phyloP scores from a whole-genome alignment of 1,140 invertebrate species.

The Leptinotarsa defecta region DNA sequence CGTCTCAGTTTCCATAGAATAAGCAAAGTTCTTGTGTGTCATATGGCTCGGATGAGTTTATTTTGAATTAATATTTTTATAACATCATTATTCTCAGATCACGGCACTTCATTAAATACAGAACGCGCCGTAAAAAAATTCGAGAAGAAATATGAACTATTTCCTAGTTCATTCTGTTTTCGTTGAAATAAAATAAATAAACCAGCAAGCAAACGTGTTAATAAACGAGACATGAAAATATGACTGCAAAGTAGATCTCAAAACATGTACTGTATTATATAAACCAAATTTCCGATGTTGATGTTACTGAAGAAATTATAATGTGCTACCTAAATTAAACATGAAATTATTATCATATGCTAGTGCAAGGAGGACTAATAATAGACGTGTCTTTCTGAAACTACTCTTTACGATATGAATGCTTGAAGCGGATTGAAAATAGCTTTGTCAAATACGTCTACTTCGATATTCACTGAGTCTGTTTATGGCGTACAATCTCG shows the following conservation, averaged over 20 bases:
- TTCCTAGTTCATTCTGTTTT: constrained; percentile 35
- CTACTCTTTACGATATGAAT: not conserved
- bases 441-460: no score
- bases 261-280: constrained; percentile 37
- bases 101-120: constrained; percentile 12
- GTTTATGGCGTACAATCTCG: no score
- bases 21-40: constrained; percentile 37
- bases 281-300: constrained; percentile 44
- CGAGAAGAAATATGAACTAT: constrained; percentile 28
- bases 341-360: constrained; percentile 26
- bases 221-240: constrained; percentile 38
- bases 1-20: constrained; percentile 32
- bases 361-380: not conserved
- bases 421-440: no score
- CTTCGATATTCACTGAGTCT: no score
- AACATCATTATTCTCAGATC: constrained; percentile 28
- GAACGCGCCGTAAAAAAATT: constrained; percentile 21
- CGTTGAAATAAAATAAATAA: constrained; percentile 37
- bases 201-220: constrained; percentile 32
- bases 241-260: constrained; percentile 36
- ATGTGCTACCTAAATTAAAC: constrained; percentile 30
- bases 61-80: constrained; percentile 38
- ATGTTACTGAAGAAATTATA: constrained; percentile 28
- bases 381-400: not conserved
- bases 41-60: constrained; percentile 34